Percentiles rank a stretch among this genome's conserved stretches.
Evolutionary conservation across 37 sponge, comb jelly and placozoan species (phyloP).

Genomic region (Theonella swinhoei): DNA sequence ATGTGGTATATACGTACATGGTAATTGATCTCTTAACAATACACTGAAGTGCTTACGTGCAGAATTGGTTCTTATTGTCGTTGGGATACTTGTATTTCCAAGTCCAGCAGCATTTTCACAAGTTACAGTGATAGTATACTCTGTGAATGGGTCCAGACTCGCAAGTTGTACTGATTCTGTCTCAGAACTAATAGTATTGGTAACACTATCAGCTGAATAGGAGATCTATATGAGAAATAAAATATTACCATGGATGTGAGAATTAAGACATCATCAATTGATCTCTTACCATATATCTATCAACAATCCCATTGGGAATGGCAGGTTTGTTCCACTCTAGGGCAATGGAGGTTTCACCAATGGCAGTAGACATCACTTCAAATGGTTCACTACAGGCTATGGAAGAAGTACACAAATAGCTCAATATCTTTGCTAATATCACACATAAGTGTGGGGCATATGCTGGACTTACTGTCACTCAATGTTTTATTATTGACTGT

Average conservation of each 20-base stretch:
- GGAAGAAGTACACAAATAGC: not conserved
- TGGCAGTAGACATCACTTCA: not conserved
- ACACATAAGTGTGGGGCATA: too few relatives aligned
- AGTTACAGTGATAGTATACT: slow-evolving; percentile 46
- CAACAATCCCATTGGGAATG: slow-evolving; percentile 63
- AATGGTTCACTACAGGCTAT: slow-evolving; percentile 49
- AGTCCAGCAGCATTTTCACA: slow-evolving; percentile 55
- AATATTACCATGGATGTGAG: not conserved
- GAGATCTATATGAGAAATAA: not conserved
- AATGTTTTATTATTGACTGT: slow-evolving; percentile 7
- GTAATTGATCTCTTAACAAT: not conserved
- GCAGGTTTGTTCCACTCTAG: slow-evolving; percentile 43
- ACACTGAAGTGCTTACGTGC: slow-evolving; percentile 3
- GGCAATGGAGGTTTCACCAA: slow-evolving; percentile 6
- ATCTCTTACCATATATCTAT: slow-evolving; percentile 44
- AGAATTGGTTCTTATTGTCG: slow-evolving; percentile 2
- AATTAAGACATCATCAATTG: not conserved
- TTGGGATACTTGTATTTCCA: slow-evolving; percentile 14
- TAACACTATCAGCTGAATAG: not conserved
- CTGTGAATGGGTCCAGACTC: slow-evolving; percentile 43
- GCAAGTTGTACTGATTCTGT: not conserved
- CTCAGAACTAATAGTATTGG: not conserved
- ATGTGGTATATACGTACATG: not conserved
- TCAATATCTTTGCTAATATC: not conserved
- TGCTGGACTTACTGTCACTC: slow-evolving; percentile 50